Evolutionary conservation across 2,888 invertebrate species (phyloP).

Genomic region (Pachydiplax longipennis): DNA sequence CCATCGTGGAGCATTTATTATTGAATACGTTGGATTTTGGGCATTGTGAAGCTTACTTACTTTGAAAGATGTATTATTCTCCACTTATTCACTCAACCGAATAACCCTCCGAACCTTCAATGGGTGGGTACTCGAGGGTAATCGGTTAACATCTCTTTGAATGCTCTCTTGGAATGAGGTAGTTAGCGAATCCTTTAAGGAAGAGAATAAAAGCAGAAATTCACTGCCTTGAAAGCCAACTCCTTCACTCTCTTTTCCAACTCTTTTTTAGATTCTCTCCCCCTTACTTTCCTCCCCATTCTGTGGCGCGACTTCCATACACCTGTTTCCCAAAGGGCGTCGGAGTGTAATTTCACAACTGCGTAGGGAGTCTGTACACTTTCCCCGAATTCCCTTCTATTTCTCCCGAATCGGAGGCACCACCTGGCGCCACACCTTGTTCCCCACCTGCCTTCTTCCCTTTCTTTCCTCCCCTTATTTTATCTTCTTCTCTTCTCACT

Average conservation of each 20-base stretch:
- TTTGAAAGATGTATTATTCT: no score
- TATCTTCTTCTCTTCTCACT: background rate
- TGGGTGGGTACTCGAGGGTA: no score
- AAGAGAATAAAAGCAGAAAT: no score
- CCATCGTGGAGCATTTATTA: no score
- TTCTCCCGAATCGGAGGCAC: background rate
- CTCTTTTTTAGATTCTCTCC: background rate
- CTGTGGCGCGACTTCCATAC: background rate
- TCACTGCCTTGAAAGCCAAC: background rate
- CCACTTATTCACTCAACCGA: no score
- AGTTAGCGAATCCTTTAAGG: no score
- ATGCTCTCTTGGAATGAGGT: no score
- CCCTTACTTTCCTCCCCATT: background rate
- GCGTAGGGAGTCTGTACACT: background rate
- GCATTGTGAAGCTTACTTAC: no score
- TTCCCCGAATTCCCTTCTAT: background rate
- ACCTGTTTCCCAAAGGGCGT: slow-evolving; percentile 20
- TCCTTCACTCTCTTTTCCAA: background rate
- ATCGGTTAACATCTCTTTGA: no score
- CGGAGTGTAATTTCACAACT: slow-evolving; percentile 15
- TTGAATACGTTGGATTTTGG: no score
- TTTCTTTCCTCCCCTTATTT: background rate
- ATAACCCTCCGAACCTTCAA: no score
- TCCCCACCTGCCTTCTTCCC: background rate
- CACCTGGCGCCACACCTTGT: background rate